phyloP scores from a whole-genome alignment of 2,113 vertebrate species.

The Cricetomys ansorgei region DNA sequence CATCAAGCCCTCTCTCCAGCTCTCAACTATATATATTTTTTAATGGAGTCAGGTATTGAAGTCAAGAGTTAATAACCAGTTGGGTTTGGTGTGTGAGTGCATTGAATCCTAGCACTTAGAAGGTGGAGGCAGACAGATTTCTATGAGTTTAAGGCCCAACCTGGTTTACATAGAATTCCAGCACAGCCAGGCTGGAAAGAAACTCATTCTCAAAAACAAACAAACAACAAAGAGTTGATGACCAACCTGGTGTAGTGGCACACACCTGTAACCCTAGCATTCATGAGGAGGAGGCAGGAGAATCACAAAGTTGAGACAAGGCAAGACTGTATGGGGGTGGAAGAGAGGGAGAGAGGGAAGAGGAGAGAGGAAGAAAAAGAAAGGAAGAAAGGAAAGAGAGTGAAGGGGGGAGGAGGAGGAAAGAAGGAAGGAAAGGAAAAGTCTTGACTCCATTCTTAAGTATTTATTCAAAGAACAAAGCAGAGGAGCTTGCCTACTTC shows the following conservation, averaged over 20 bases:
- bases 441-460: background rate
- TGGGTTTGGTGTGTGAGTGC: no score
- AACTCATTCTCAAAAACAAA: background rate
- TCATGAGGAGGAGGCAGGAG: background rate
- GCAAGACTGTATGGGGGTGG: background rate
- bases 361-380: background rate
- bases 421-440: background rate
- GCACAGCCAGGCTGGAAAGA: no score
- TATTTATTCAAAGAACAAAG: conserved; percentile 12
- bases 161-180: no score
- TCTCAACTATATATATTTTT: background rate
- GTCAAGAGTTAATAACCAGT: no score
- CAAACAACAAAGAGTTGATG: background rate
- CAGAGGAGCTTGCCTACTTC: background rate
- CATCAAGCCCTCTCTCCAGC: no score
- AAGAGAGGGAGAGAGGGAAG: background rate
- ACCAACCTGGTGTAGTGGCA: background rate
- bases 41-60: background rate
- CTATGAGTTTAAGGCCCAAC: no score
- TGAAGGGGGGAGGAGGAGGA: background rate
- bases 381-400: background rate
- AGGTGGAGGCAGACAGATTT: no score
- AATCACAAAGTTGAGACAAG: background rate
- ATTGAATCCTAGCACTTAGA: no score
- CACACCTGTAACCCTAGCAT: background rate